Evolutionary conservation across 2,888 invertebrate genomes (phyloP), one percentile per base, ranked within the genome.

Genomic region (Dicycla oo): DNA sequence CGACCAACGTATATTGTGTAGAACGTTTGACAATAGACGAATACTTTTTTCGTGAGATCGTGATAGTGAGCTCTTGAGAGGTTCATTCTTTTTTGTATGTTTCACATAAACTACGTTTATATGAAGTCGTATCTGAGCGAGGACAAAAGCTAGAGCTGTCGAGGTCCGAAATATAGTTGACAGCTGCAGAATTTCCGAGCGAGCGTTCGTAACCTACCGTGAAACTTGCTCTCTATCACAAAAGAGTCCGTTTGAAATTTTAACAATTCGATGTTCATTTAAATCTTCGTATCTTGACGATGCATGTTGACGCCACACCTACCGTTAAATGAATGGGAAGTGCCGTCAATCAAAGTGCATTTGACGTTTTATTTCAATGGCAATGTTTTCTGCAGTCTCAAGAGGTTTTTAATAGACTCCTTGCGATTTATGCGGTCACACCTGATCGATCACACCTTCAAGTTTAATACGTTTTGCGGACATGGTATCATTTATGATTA

Each of bases 81-180:
- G 80, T 86, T 88, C 88, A 91, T 92, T 91, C 89, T 91, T 91
- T 93, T 93, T 94, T 92, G 91, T 90, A 88, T 90, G 93, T 93
- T 94, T 93, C 95, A 92, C 93, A 94, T 94, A 95, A 95, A 95
- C 93, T 94, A 93, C 94, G 91, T 94, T 95, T 95, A 95, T 95
- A 95, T 96, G 94, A 95, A 95, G 95, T 95, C 94, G 94, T 95
- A 93, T 93, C 91, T 90, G 82, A 86, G 57, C 72, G 87, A 87
- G 92, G 92, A 95, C 95, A 96, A 95, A 92, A 90, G 91, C 87
- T 89, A 85, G 86, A 85, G 86, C 90, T 92, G 93, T 93, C 93
- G 90, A 87, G 88, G 93, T 91, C 93, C 93, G 88, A 94, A 90
- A 91, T 91, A 92, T 90, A 89, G 90, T 87, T 92, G 95, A 93